These are phyloP conservation scores for Hecatera dysodea DNA, from an alignment of 2,888 invertebrate species.

Conservation along the genomic window DNA sequence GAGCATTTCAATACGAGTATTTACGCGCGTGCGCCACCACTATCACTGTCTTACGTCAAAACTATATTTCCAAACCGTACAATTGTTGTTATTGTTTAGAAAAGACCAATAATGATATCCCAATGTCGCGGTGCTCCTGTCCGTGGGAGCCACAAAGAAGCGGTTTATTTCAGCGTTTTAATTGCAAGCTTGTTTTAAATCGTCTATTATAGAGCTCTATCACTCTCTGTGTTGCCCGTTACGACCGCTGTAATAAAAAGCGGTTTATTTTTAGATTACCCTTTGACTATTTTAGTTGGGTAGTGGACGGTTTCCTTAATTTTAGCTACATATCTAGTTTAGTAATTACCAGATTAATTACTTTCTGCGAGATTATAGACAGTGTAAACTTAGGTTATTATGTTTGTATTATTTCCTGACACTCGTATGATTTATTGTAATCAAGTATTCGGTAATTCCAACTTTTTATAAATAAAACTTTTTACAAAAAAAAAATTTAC, in stretches of 20 bases:
- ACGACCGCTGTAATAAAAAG: constrained; percentile 16
- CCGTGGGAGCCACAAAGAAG: not conserved
- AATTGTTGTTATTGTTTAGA: too few species aligned
- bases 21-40: too few species aligned
- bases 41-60: too few species aligned
- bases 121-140: too few species aligned
- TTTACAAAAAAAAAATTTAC: too few species aligned
- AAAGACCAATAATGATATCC: too few species aligned
- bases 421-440: not conserved
- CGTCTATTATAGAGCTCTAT: not conserved
- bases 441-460: not conserved
- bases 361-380: not conserved
- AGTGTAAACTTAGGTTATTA: not conserved
- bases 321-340: not conserved
- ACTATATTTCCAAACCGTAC: too few species aligned
- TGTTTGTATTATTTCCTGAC: not conserved
- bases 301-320: not conserved
- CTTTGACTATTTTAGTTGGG: not conserved
- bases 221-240: constrained; percentile 8
- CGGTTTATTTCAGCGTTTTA: constrained; percentile 16
- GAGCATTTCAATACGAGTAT: too few species aligned
- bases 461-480: too few species aligned
- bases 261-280: constrained; percentile 18
- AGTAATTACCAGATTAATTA: not conserved
- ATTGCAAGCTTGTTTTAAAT: constrained; percentile 15